Evolutionary conservation across 1,140 invertebrate species (phyloP), one percentile per base, ranked within the genome.

Genomic region (Rhynchophorus ferrugineus): DNA sequence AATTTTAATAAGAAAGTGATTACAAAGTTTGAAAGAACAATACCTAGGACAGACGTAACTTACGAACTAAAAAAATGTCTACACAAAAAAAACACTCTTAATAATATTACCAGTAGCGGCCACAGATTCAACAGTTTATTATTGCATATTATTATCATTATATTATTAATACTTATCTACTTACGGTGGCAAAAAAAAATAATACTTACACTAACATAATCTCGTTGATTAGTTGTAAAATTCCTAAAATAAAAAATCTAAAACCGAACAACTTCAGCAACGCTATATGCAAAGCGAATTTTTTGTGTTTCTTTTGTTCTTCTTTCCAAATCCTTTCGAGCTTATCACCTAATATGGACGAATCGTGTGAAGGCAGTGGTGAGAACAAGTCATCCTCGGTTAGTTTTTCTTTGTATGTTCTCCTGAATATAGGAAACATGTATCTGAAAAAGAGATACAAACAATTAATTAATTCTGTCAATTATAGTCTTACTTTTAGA

Each of bases 321-420:
- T 70, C 59, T 24, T 69, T 60, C 75, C 75, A 78, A 18, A 71
- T 64, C 53, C 66, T 65, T 55, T 76, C 77, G 20, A 83, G 65
- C 39, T 70, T 68, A 59, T 78, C 74, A 3, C 79, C 78, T 3
- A 82, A 59, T 1, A 64, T 63, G 9, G 71, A 70, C 0, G 79
- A 81, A n/a, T 67, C 67, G 54, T 83, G 78, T 19, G 72, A 71
- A 7, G 71, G 66, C 7, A 80, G 68, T 11, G 78, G 73, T 49
- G 73, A 68, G 67, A 74, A 82, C 13, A 83, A 61, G 60, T 82
- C 79, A 7, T 75, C 70, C 44, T 77, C 62, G 16, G 72, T 75
- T n/a, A 82, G 58, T 39, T 76, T 73, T 33, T 72, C 63, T 64
- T 75, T 76, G 45, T 66, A 71, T 8, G 73, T 74, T 52, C 70